Evolutionary conservation across 64 coral and sea anemone species (phyloP).

Genomic region (Cladopsammia gracilis): DNA sequence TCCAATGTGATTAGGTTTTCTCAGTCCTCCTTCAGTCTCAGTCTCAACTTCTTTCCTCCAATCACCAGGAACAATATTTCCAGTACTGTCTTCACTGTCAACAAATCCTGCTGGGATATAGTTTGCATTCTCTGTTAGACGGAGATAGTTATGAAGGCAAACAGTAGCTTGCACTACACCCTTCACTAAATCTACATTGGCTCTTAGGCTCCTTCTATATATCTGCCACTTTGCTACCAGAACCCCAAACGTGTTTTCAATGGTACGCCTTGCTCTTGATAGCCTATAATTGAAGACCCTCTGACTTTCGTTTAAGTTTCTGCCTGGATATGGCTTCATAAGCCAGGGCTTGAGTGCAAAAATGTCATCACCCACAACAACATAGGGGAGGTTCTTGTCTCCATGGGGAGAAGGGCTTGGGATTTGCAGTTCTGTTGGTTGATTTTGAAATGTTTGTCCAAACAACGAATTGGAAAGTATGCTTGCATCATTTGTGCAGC

Average conservation of each 20-base stretch:
- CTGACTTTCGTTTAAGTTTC: neutral
- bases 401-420: too few species aligned
- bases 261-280: neutral
- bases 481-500: too few species aligned
- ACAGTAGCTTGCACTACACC: constrained; percentile 19
- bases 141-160: constrained; percentile 72
- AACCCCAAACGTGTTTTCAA: neutral
- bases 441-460: too few species aligned
- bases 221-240: neutral
- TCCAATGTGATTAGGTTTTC: neutral
- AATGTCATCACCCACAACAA: neutral
- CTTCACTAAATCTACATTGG: constrained; percentile 58
- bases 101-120: constrained; percentile 41
- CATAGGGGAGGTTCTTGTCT: neutral
- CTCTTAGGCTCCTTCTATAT: neutral
- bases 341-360: neutral
- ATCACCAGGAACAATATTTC: constrained; percentile 51
- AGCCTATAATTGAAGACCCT: neutral
- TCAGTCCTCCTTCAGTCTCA: neutral
- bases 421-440: too few species aligned
- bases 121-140: constrained; percentile 47
- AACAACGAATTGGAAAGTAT: too few species aligned
- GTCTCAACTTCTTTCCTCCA: constrained; percentile 30
- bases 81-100: constrained; percentile 8
- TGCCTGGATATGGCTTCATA: neutral